Conservation (phyloP, 2,888 invertebrate genomes). For the Eristalinus aeneus region DNA sequence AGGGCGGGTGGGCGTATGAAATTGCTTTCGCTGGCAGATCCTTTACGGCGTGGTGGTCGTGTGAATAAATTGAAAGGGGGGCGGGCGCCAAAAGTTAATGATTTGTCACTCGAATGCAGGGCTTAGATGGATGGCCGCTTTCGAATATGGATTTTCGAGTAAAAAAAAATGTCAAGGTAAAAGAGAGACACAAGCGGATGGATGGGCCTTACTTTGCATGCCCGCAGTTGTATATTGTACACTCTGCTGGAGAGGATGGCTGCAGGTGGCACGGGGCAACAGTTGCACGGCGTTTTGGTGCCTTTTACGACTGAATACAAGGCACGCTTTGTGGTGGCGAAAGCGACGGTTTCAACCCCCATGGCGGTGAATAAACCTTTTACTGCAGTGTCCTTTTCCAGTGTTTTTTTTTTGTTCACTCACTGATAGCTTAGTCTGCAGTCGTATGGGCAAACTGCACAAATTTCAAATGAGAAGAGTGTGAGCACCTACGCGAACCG, state of each 20-base stretch:
- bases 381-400: too few relatives aligned
- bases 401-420: too few relatives aligned
- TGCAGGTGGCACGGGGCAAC: background rate
- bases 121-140: background rate
- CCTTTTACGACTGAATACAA: background rate
- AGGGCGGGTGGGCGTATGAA: background rate
- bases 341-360: too few relatives aligned
- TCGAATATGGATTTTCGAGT: background rate
- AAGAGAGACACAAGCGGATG: background rate
- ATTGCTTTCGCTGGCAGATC: background rate
- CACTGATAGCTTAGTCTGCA: too few relatives aligned
- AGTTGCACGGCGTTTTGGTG: background rate
- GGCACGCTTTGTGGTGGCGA: too few relatives aligned
- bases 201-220: background rate
- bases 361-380: too few relatives aligned
- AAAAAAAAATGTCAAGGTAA: background rate
- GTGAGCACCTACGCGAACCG: too few relatives aligned
- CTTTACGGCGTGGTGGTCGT: background rate
- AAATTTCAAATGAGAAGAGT: too few relatives aligned
- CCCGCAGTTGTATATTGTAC: background rate
- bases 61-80: constrained; percentile 4
- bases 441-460: too few relatives aligned
- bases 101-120: background rate
- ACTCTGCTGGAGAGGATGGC: background rate
- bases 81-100: constrained; percentile 1